Percentiles rank a stretch among this genome's conserved stretches.
Conservation (phyloP, 2,113 vertebrate genomes). For the Jaculus jaculus region DNA sequence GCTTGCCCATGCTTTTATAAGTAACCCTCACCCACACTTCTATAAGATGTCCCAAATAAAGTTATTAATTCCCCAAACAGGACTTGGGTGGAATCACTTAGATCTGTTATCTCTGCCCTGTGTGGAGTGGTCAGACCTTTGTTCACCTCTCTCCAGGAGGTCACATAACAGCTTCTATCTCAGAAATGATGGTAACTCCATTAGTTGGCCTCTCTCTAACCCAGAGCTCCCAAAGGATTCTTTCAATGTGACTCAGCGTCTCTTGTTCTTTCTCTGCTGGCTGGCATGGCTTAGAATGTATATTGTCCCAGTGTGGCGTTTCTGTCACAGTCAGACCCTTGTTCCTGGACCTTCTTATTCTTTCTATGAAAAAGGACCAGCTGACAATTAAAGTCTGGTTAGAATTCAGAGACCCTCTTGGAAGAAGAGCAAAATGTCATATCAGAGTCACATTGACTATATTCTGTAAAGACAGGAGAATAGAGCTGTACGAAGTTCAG, state of each 20-base stretch:
- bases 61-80: too few species aligned
- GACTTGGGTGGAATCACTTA: too few species aligned
- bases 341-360: neutral
- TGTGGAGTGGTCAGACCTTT: too few species aligned
- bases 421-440: neutral
- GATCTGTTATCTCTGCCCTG: too few species aligned
- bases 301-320: neutral
- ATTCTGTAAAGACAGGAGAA: neutral
- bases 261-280: neutral
- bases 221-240: neutral
- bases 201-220: neutral
- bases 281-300: conserved; percentile 12
- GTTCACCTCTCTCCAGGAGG: neutral
- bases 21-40: neutral
- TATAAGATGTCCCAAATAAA: neutral
- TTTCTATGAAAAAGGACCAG: neutral
- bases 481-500: neutral
- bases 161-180: neutral
- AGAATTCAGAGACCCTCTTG: neutral
- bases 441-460: neutral
- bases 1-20: neutral
- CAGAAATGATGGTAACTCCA: neutral
- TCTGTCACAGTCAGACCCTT: neutral
- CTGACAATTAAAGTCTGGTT: neutral
- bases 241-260: neutral